These are phyloP conservation scores for Synanceia verrucosa DNA, from an alignment of 2,797 vertebrate genomes.

Conservation along the genomic window DNA sequence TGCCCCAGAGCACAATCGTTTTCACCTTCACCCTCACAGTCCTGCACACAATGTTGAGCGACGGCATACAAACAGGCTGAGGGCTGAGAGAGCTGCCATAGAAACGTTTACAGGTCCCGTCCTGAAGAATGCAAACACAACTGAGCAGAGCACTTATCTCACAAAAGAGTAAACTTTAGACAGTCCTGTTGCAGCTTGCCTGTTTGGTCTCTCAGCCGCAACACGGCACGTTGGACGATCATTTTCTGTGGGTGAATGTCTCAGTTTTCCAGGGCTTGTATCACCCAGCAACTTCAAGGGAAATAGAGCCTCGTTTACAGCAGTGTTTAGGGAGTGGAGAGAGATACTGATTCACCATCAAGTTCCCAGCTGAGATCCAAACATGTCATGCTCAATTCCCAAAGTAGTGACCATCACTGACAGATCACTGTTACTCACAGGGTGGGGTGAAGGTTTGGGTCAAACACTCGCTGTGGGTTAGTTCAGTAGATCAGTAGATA, in stretches of 20 bases:
- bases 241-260: slow-evolving; percentile 15
- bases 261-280: background rate
- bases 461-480: background rate
- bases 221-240: slow-evolving; percentile 7
- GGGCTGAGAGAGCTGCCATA: slow-evolving; percentile 52
- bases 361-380: slow-evolving; percentile 40
- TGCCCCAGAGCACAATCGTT: slow-evolving; percentile 24
- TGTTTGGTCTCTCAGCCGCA: slow-evolving; percentile 38
- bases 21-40: slow-evolving; percentile 43
- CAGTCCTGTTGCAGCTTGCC: slow-evolving; percentile 71
- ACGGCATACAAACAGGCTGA: slow-evolving; percentile 30
- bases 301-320: slow-evolving; percentile 10
- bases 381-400: slow-evolving; percentile 7
- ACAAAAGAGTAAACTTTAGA: slow-evolving; percentile 71
- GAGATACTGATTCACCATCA: slow-evolving; percentile 26
- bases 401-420: background rate
- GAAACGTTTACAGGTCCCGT: slow-evolving; percentile 77
- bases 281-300: slow-evolving; percentile 5
- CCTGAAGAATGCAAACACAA: slow-evolving; percentile 77
- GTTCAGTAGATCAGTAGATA: too few relatives aligned
- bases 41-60: slow-evolving; percentile 30
- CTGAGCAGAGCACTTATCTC: slow-evolving; percentile 60
- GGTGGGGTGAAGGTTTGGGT: slow-evolving; percentile 7
- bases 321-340: slow-evolving; percentile 34
- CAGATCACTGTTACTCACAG: slow-evolving; percentile 32